Evolutionary conservation across 2,113 vertebrate species (phyloP), one percentile per base, ranked within the genome.

Genomic region (Dendropsophus ebraccatus): DNA sequence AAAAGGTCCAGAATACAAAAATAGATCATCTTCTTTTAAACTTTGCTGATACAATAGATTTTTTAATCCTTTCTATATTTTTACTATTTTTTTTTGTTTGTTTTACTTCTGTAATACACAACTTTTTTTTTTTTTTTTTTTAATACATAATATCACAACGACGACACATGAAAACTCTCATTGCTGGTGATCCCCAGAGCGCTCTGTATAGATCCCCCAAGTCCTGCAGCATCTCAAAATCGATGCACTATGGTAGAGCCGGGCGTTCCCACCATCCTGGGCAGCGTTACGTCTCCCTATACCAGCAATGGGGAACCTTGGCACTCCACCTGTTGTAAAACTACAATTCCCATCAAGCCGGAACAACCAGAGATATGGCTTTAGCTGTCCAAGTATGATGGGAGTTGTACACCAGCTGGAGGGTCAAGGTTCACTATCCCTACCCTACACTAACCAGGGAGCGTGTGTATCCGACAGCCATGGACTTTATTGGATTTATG

Each of bases 1-100:
- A 95, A 94, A n/a, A 95, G 93, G 94, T 95, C 94, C 94, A 94
- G 94, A 94, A 93, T 95, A 95, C 93, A 95, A 95, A 95, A 95
- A 95, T 95, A 95, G 93, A 95, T 93, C 70, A 92, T 90, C n/a
- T 89, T 89, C 89, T 92, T 92, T 88, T 91, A 93, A 92, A 94
- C 32, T 70, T 23, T 93, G 92, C 93, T 90, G 90, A 92, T 88
- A 92, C 91, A 90, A 92, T 91, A 93, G 89, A 91, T 89, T 90
- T 88, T 90, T 89, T 87, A 76, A 78, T 88, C 86, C 89, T 88
- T 86, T 87, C 12, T 79, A 76, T 67, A 52, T 25, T 88, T 35
- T 88, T 62, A 88, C 87, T 50, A 83, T 12, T 30, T 87, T 4
- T 54, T 76, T 86, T 79, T 88, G 14, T 89, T 50, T 78, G 14